These are phyloP conservation scores for Sweltsa coloradensis DNA, from an alignment of 1,140 invertebrate genomes.

Conservation along the genomic window DNA sequence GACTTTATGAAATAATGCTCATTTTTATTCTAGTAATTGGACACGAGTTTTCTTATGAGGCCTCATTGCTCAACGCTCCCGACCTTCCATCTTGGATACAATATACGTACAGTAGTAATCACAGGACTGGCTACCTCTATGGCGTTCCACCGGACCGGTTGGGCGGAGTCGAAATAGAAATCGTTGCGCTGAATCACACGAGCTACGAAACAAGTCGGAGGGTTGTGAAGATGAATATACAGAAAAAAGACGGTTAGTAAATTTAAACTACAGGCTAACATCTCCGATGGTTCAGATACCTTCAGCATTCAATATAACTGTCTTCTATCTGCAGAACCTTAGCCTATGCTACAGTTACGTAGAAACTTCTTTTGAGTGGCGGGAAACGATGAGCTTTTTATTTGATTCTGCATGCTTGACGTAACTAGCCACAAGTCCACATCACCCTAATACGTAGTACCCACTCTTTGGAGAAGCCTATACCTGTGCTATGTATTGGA, in stretches of 20 bases:
- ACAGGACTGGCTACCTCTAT: constrained; percentile 63
- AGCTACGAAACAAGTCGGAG: constrained; percentile 62
- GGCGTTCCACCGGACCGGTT: constrained; percentile 51
- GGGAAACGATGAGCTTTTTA: too few species aligned
- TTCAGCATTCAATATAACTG: not conserved
- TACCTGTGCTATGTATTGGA: too few species aligned
- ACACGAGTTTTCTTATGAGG: constrained; percentile 50
- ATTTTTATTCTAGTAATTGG: constrained; percentile 30
- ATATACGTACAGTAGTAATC: constrained; percentile 60
- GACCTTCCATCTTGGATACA: constrained; percentile 75
- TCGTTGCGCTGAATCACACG: constrained; percentile 60
- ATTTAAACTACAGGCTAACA: too few species aligned
- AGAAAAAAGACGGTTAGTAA: constrained; percentile 39
- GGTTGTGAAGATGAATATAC: constrained; percentile 46
- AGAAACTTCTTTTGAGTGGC: not conserved
- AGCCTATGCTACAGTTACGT: not conserved
- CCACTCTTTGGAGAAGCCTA: too few species aligned
- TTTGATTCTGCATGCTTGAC: too few species aligned
- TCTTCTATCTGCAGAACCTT: not conserved
- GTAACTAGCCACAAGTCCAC: too few species aligned
- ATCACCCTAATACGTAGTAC: too few species aligned
- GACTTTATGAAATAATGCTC: not conserved
- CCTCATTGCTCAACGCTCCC: constrained; percentile 52
- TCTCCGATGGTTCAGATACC: too few species aligned
- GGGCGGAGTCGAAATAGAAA: constrained; percentile 37